Evolutionary conservation across 1,140 invertebrate genomes (phyloP).

Genomic region (Drosophila pseudoananassae): DNA sequence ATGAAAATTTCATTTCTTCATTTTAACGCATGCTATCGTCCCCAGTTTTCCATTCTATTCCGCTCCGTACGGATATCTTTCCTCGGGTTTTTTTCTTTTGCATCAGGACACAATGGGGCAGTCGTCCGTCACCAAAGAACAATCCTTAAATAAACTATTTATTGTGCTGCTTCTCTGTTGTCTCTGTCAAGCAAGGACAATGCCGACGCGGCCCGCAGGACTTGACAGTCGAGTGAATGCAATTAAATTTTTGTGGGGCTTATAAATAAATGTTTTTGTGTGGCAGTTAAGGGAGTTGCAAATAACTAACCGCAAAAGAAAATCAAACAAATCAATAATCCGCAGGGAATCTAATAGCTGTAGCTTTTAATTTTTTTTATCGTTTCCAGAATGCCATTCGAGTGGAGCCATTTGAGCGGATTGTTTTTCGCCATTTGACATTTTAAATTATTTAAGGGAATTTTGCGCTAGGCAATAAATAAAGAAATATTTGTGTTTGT

Average conservation of each 20-base stretch:
- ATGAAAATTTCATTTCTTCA: constrained; percentile 80
- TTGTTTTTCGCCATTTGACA: constrained; percentile 55
- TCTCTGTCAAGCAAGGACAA: constrained; percentile 26
- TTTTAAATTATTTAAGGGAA: constrained; percentile 47
- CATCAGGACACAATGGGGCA: constrained; percentile 13
- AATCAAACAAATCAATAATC: constrained; percentile 44
- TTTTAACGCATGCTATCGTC: constrained; percentile 57
- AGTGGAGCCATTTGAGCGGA: constrained; percentile 24
- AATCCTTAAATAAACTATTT: constrained; percentile 79
- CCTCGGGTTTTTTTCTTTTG: not conserved
- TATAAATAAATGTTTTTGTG: constrained; percentile 62
- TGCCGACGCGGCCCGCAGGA: constrained; percentile 7
- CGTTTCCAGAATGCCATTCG: constrained; percentile 15
- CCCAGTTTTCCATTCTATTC: constrained; percentile 3
- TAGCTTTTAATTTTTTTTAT: constrained; percentile 31
- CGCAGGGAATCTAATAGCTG: constrained; percentile 27
- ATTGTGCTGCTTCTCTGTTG: constrained; percentile 42
- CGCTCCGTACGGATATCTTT: not conserved
- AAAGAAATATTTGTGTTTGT: constrained; percentile 43
- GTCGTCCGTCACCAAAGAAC: constrained; percentile 55
- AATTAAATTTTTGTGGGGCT: constrained; percentile 60
- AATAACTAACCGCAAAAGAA: constrained; percentile 5
- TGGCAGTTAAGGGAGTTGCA: constrained; percentile 38
- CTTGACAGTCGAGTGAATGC: constrained; percentile 36
- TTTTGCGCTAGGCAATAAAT: constrained; percentile 44